Base-by-base conservation (phyloP, 2,888 invertebrate species). In the Dolomedes plantarius region DNA sequence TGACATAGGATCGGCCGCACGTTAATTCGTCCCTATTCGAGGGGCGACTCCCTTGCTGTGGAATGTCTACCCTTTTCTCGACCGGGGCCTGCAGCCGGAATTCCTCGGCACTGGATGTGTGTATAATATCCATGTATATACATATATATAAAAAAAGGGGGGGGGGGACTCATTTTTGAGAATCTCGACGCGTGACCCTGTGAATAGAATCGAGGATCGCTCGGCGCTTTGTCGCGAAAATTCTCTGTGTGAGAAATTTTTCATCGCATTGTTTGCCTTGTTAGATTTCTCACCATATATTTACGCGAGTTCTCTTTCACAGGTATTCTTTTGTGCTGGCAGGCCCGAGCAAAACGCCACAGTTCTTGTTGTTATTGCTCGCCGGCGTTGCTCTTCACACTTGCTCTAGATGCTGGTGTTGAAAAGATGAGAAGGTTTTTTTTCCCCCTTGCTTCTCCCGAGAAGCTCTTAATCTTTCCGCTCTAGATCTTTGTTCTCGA, bases 211-310 rank as follows among this genome's bases (percentile, higher is more conserved):
- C 11, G 39, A 68, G 41, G 41, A 69, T 27, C 36, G 36, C 36
- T 16, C 39, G 36, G 28, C 36, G 28, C 65, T 56, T 56, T 56
- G 56, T 56, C 23, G 56, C 23, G 5, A 23, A 56, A 56, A 41
- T 41, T 41, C n/a, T 28, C 41, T 7, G 23, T 69, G 69, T 32
- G 69, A 69, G 41, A 39, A 41, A 28, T 41, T 41, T 41, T 28
- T 23, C 69, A n/a, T 16, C 23, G 19, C 36, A 16, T 41, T 69
- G 39, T 69, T 41, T 69, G 69, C 69, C 23, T 28, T 19, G 41
- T 23, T 69, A 27, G 39, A 27, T 69, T 39, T 69, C 69, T 28
- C 69, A 69, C 69, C 69, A 16, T 39, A 28, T 41, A 69, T 69
- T 69, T 65, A 65, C 6, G 5, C 16, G 29, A 65, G n/a, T 28